Evolutionary conservation across 1,140 invertebrate species (phyloP), one percentile per base, ranked within the genome.

Genomic region (Aethina tumida): DNA sequence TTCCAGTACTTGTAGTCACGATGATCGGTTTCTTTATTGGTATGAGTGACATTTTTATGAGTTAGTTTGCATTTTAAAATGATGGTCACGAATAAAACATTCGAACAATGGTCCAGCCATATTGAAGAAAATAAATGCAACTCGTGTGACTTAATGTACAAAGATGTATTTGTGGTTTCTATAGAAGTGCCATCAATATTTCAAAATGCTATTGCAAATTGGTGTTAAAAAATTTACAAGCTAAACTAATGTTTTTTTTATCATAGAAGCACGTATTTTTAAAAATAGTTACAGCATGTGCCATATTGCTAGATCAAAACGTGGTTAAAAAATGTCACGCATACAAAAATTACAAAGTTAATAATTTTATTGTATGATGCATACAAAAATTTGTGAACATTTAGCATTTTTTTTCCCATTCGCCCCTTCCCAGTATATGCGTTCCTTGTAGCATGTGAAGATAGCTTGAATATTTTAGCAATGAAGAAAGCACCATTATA

Each of bases 401-500:
- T 55, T 50, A 52, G 51, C 49, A 49, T 47, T 48, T 47, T 39
- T 55, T 40, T 38, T 32, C 43, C 50, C 49, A 38, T 54, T 52
- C 47, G 52, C 58, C 59, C 59, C 53, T 58, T 56, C 59, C 53
- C 49, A 41, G 42, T 40, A 46, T 45, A 50, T 53, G 56, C 56
- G 50, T 51, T 60, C 52, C 57, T 52, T 58, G 45, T 55, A 61
- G 57, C 57, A 61, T 59, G 59, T 61, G 57, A 59, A 57, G 51
- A 54, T 56, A 59, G 55, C 56, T 60, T 58, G 55, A 58, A 52
- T 47, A 58, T 51, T n/a, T n/a, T 55, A 57, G 55, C 56, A 58
- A 51, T 57, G 53, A 58, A 58, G 55, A 62, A 62, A 60, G 58
- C 59, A 60, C 56, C 59, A 54, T 58, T 50, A 49, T 47, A 49